Percentiles rank a stretch among this genome's conserved stretches.
These are phyloP conservation scores for Semnornis frantzii DNA, from an alignment of 2,113 vertebrate species.

Conservation along the genomic window DNA sequence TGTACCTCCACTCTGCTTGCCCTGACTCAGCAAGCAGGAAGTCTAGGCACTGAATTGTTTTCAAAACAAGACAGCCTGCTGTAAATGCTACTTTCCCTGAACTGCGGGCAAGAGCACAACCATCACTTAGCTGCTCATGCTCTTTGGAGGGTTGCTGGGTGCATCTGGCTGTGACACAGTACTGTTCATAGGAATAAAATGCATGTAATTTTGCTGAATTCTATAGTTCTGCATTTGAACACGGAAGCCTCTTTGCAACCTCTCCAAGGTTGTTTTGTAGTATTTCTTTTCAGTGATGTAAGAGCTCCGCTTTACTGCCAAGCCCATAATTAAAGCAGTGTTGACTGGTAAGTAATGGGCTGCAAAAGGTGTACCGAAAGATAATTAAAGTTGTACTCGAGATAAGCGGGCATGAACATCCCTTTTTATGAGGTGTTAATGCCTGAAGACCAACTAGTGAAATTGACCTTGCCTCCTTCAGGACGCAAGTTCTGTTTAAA, in stretches of 20 bases:
- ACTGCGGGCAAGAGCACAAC: background rate
- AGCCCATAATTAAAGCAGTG: slow-evolving; percentile 52
- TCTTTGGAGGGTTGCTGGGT: background rate
- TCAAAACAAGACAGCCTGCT: background rate
- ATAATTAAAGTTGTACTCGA: slow-evolving; percentile 44
- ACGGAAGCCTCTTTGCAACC: background rate
- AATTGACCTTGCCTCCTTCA: slow-evolving; percentile 45
- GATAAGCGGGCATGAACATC: slow-evolving; percentile 38
- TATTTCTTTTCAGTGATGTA: slow-evolving; percentile 46
- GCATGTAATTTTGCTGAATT: background rate
- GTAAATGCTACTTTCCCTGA: background rate
- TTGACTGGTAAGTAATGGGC: slow-evolving; percentile 60
- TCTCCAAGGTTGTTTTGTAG: background rate
- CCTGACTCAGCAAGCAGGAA: background rate
- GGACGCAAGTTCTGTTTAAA: slow-evolving; percentile 57
- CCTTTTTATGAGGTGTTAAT: slow-evolving; percentile 68
- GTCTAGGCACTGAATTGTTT: background rate
- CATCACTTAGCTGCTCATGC: background rate
- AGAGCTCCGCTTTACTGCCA: slow-evolving; percentile 23
- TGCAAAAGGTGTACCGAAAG: slow-evolving; percentile 57
- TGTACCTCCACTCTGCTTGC: background rate
- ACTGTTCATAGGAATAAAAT: background rate
- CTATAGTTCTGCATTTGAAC: background rate
- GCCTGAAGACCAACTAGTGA: slow-evolving; percentile 53
- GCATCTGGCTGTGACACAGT: background rate